Evolutionary conservation across 2,113 vertebrate genomes (phyloP).

Genomic region (Carassius carassius): DNA sequence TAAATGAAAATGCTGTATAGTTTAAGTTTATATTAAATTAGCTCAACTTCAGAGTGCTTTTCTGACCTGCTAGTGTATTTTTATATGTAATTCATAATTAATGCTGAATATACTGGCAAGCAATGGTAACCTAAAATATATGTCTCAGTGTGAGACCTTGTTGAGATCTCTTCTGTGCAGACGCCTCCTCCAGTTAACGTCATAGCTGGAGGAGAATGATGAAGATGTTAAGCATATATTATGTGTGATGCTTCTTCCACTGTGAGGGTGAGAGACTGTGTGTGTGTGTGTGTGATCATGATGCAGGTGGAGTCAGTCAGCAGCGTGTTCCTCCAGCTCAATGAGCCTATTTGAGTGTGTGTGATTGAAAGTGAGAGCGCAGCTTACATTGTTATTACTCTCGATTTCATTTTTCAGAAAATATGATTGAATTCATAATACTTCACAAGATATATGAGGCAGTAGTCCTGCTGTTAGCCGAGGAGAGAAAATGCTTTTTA

Average conservation of each 20-base stretch:
- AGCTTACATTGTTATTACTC: slow-evolving; percentile 32
- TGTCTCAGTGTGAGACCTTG: no score
- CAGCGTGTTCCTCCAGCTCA: neutral
- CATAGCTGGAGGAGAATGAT: neutral
- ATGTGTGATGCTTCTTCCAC: neutral
- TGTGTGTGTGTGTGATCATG: slow-evolving; percentile 13
- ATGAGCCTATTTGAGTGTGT: neutral
- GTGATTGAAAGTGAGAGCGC: neutral
- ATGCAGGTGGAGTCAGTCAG: neutral
- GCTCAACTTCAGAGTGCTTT: no score
- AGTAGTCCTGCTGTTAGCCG: slow-evolving; percentile 20
- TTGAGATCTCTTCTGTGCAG: no score
- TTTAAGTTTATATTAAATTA: no score
- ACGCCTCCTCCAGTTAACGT: no score
- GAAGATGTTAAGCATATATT: neutral
- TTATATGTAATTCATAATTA: no score
- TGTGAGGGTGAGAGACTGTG: slow-evolving; percentile 27
- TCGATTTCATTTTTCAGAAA: slow-evolving; percentile 40
- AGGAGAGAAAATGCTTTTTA: slow-evolving; percentile 46
- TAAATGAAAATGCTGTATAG: no score
- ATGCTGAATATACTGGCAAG: neutral
- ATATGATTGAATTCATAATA: slow-evolving; percentile 55
- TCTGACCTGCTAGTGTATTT: no score
- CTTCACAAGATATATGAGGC: slow-evolving; percentile 47
- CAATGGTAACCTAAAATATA: no score